These are phyloP conservation scores for Sylvicapra grimmia DNA, from an alignment of 2,113 vertebrate genomes.

Conservation along the genomic window DNA sequence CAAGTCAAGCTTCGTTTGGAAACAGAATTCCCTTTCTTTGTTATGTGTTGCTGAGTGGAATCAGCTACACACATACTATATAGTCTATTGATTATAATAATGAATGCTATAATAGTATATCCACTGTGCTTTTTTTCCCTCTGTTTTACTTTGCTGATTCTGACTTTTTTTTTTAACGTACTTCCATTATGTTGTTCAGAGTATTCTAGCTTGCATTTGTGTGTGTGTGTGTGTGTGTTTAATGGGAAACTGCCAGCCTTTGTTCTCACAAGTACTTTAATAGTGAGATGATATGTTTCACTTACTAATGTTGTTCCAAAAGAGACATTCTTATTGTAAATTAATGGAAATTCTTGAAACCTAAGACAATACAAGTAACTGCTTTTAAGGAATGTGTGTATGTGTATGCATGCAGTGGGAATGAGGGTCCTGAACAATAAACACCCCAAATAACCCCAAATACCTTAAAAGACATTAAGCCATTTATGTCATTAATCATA, in stretches of 20 bases:
- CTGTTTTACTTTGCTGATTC: not conserved
- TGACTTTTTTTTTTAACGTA: not conserved
- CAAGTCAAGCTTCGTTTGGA: not conserved
- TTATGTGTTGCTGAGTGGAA: not conserved
- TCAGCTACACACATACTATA: not conserved
- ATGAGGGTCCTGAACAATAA: not conserved
- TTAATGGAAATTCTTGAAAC: slow-evolving; percentile 14
- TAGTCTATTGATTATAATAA: not conserved
- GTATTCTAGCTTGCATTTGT: not conserved
- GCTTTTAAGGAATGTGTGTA: not conserved
- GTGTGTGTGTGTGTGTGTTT: too few species aligned
- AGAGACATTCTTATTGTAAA: not conserved
- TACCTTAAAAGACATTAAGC: not conserved
- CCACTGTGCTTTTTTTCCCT: not conserved
- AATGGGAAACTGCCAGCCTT: not conserved
- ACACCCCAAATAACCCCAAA: not conserved
- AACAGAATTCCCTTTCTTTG: not conserved
- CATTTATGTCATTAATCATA: not conserved
- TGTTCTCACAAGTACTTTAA: not conserved
- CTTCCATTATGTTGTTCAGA: not conserved
- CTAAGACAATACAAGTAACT: not conserved
- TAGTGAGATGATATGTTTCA: not conserved
- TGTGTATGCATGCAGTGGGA: not conserved
- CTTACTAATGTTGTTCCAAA: not conserved
- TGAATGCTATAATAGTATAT: not conserved